Percentiles rank a stretch among this genome's conserved stretches.
Conservation (phyloP, 2,797 vertebrate genomes). For the Anableps anableps region DNA sequence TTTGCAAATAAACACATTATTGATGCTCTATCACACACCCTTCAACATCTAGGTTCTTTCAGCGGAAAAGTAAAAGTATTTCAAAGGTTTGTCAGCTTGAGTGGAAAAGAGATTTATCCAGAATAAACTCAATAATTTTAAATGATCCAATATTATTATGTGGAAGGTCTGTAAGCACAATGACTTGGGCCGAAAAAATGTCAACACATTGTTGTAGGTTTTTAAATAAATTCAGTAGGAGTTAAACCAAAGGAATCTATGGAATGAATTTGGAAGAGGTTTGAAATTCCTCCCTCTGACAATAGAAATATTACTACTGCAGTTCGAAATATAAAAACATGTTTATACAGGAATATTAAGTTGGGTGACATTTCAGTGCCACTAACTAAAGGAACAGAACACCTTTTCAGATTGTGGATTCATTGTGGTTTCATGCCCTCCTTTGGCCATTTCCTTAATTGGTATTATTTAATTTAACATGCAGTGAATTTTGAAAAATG, state of each 20-base stretch:
- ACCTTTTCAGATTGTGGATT: neutral
- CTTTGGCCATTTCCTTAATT: neutral
- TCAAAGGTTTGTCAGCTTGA: neutral
- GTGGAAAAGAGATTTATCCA: neutral
- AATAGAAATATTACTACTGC: neutral
- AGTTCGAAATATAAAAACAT: neutral
- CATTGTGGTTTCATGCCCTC: neutral
- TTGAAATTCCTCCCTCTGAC: neutral
- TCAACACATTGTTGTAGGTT: neutral
- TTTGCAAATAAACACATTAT: slow-evolving; percentile 44
- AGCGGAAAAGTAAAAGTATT: neutral
- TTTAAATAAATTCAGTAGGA: neutral
- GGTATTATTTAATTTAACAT: neutral
- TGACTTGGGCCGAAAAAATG: neutral
- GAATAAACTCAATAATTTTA: neutral
- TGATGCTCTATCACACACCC: slow-evolving; percentile 14
- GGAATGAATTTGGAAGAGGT: neutral
- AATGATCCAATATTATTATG: neutral
- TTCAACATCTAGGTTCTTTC: neutral
- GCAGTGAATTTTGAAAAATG: neutral
- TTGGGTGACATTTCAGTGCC: neutral
- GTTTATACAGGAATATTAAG: neutral
- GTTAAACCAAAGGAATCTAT: neutral
- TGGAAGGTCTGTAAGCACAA: neutral
- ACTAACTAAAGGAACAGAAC: neutral